These are phyloP conservation scores for Adrianichthys oophorus DNA, from an alignment of 2,797 vertebrate species.

Conservation along the genomic window DNA sequence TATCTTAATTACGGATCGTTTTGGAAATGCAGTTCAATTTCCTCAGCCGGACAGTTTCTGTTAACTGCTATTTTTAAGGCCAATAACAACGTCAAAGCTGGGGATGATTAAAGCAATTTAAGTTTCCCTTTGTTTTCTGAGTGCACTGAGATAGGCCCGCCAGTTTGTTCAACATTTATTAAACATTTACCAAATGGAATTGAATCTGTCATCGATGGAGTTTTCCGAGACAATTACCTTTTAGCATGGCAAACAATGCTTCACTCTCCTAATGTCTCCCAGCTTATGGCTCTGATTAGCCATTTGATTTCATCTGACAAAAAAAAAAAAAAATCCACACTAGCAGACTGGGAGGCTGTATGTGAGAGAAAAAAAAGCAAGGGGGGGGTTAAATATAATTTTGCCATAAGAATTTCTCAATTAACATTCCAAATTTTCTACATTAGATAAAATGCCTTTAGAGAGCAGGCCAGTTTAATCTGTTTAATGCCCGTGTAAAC, in stretches of 20 bases:
- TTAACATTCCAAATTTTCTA: slow-evolving; percentile 82
- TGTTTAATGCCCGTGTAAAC: slow-evolving; percentile 83
- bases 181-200: slow-evolving; percentile 95
- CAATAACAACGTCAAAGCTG: slow-evolving; percentile 90
- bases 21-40: slow-evolving; percentile 87
- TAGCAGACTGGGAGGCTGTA: slow-evolving; percentile 34
- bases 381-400: slow-evolving; percentile 72
- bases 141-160: slow-evolving; percentile 83
- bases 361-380: slow-evolving; percentile 10
- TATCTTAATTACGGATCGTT: slow-evolving; percentile 87
- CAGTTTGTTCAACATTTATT: slow-evolving; percentile 96
- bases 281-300: slow-evolving; percentile 78
- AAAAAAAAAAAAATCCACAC: slow-evolving; percentile 54
- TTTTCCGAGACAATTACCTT: slow-evolving; percentile 90
- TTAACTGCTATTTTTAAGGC: slow-evolving; percentile 93
- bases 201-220: slow-evolving; percentile 95
- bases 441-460: slow-evolving; percentile 84
- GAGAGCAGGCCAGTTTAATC: slow-evolving; percentile 80
- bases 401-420: slow-evolving; percentile 80
- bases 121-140: slow-evolving; percentile 95
- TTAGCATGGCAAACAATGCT: slow-evolving; percentile 90
- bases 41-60: slow-evolving; percentile 87
- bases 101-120: slow-evolving; percentile 99
- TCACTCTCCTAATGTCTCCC: slow-evolving; percentile 80
- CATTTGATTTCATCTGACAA: slow-evolving; percentile 77